A percentile compares a stretch with the other conserved stretches of the same genome.
These are phyloP conservation scores for Phlogophora meticulosa DNA, from an alignment of 2,888 invertebrate species.

Conservation along the genomic window DNA sequence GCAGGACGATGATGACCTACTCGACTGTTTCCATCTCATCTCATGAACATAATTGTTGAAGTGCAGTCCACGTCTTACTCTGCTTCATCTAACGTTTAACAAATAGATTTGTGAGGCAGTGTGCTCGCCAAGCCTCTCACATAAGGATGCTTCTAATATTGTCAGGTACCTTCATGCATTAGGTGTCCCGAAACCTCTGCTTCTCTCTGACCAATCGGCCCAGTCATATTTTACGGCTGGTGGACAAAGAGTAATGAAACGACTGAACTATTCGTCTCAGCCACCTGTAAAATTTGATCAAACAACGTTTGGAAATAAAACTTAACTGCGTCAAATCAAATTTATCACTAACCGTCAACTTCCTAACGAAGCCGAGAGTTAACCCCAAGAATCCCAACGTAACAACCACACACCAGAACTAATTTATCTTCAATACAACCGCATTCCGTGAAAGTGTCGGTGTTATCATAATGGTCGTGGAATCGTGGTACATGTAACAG, in stretches of 20 bases:
- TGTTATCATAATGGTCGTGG: constrained; percentile 42
- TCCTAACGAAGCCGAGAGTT: not conserved
- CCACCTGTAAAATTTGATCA: not conserved
- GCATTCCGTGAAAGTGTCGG: constrained; percentile 48
- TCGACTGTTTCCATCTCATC: too few relatives aligned
- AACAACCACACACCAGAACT: constrained; percentile 24
- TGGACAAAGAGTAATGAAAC: not conserved
- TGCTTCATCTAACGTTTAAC: not conserved
- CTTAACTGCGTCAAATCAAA: not conserved
- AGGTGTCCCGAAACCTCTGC: too few relatives aligned
- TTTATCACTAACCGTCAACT: constrained; percentile 1
- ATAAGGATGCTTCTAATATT: not conserved
- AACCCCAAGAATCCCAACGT: constrained; percentile 21
- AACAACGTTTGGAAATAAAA: not conserved
- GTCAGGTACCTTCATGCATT: too few relatives aligned
- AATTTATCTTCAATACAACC: constrained; percentile 46
- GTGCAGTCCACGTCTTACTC: not conserved
- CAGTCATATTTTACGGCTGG: not conserved
- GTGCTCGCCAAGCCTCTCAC: not conserved
- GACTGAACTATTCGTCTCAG: too few relatives aligned
- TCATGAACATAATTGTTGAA: too few relatives aligned
- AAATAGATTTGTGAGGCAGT: not conserved
- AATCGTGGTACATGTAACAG: constrained; percentile 35
- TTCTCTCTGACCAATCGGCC: not conserved
- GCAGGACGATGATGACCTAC: too few relatives aligned